A percentile compares a stretch with the other conserved stretches of the same genome.
These are phyloP conservation scores for Ochotona curzoniae DNA, from an alignment of 2,113 vertebrate species.

Conservation along the genomic window DNA sequence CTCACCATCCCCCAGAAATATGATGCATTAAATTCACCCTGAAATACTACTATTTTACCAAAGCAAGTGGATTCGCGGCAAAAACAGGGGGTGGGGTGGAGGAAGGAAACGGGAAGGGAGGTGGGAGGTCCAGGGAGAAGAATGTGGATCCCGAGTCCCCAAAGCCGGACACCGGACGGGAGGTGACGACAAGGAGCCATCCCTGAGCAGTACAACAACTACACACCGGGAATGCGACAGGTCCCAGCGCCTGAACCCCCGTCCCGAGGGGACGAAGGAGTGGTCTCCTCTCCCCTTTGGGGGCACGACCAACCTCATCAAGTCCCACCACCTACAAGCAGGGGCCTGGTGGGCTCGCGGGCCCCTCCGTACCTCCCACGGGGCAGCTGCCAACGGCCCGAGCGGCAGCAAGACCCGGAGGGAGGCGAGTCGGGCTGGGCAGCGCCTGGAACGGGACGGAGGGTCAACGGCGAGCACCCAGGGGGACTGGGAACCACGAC, in stretches of 20 bases:
- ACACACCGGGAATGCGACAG: not conserved
- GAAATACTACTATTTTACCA: conserved; percentile 13
- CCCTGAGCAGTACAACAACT: conserved; percentile 13
- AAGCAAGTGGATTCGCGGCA: conserved; percentile 50
- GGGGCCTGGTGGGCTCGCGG: conserved; percentile 1
- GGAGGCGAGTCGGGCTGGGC: not conserved
- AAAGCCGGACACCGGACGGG: not conserved
- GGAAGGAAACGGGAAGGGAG: not conserved
- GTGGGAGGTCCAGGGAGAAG: not conserved
- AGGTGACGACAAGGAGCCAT: not conserved
- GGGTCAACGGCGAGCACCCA: not conserved
- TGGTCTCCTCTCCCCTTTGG: not conserved
- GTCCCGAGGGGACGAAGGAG: not conserved
- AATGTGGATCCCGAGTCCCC: not conserved
- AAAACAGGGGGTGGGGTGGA: not conserved
- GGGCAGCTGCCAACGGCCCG: not conserved
- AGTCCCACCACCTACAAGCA: not conserved
- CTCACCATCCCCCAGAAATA: conserved; percentile 31
- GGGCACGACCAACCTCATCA: not conserved
- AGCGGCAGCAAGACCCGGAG: conserved; percentile 37
- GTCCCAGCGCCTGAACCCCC: not conserved
- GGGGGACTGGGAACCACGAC: not conserved
- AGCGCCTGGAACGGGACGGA: not conserved
- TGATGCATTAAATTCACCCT: conserved; percentile 38
- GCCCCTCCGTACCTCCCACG: not conserved